These are phyloP conservation scores for Pectinophora gossypiella DNA, from an alignment of 1,140 invertebrate species.

Conservation along the genomic window DNA sequence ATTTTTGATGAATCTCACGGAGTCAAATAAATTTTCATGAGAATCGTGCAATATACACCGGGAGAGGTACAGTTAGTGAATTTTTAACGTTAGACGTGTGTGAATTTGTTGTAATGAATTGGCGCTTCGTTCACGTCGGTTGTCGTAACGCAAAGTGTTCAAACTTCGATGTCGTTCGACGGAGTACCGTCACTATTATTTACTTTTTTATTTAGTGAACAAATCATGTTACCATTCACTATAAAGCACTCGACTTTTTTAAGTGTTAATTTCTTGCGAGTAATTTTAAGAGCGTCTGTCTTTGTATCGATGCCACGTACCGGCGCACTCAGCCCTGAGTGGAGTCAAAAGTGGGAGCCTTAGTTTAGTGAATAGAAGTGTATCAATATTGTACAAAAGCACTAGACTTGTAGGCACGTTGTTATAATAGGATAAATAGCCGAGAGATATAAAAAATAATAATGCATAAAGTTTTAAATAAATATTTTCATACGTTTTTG, in stretches of 20 bases:
- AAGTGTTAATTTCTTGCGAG: constrained; percentile 49
- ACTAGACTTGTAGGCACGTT: constrained; percentile 68
- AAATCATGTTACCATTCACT: constrained; percentile 71
- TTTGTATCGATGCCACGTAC: constrained; percentile 1
- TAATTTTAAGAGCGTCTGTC: constrained; percentile 48
- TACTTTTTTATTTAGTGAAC: constrained; percentile 55
- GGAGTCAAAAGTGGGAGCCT: constrained; percentile 34
- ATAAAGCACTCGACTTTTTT: constrained; percentile 56
- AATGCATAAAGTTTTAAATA: constrained; percentile 68
- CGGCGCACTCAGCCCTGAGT: neutral
- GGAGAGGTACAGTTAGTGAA: neutral
- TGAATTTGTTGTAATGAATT: neutral
- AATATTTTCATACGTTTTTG: constrained; percentile 75
- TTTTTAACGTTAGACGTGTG: neutral
- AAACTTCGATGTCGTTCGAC: neutral
- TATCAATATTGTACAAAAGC: constrained; percentile 68
- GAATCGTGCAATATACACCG: constrained; percentile 1
- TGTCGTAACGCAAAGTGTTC: neutral
- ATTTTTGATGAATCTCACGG: constrained; percentile 1
- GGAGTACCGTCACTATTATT: neutral
- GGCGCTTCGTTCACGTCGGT: neutral
- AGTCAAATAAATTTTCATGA: neutral
- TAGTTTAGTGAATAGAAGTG: constrained; percentile 61
- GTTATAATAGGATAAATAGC: constrained; percentile 65
- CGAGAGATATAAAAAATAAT: constrained; percentile 61